Evolutionary conservation across 2,888 invertebrate species (phyloP).

Genomic region (Ernsta delagoae): DNA sequence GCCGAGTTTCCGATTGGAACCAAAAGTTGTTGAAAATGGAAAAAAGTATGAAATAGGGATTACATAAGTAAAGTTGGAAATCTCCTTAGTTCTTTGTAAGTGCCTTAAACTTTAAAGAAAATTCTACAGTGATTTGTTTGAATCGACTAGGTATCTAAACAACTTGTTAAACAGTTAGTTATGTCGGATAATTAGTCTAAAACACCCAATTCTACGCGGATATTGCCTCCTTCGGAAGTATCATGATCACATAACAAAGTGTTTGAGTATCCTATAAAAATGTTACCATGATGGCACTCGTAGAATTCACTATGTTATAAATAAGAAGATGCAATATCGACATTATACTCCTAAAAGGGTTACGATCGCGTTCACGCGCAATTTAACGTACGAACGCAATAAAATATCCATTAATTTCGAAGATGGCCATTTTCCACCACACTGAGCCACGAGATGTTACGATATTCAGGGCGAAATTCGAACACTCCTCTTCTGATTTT

Average conservation of each 20-base stretch:
- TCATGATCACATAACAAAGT: neutral
- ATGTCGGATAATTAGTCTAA: too few species aligned
- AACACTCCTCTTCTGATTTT: conserved; percentile 38
- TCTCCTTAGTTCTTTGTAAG: too few species aligned
- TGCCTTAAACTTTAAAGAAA: too few species aligned
- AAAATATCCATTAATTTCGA: conserved; percentile 81
- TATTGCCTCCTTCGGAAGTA: neutral
- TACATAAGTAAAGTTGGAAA: too few species aligned
- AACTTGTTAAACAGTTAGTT: too few species aligned
- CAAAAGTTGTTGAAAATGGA: neutral
- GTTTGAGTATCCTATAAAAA: neutral
- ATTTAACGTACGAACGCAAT: conserved; percentile 78
- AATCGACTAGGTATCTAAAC: too few species aligned
- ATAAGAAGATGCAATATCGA: conserved; percentile 21
- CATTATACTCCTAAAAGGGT: conserved; percentile 52
- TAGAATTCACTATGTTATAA: conserved; percentile 14
- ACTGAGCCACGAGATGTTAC: conserved; percentile 65
- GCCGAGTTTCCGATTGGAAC: neutral
- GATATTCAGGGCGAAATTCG: conserved; percentile 56
- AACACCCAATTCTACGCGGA: neutral
- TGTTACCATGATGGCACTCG: neutral
- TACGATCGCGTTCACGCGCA: conserved; percentile 72
- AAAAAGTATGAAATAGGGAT: neutral
- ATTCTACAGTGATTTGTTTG: too few species aligned
- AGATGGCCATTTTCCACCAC: conserved; percentile 77